Percentiles rank a stretch among this genome's conserved stretches.
These are phyloP conservation scores for Cygnus buccinator DNA, from an alignment of 2,113 vertebrate genomes.

Conservation along the genomic window DNA sequence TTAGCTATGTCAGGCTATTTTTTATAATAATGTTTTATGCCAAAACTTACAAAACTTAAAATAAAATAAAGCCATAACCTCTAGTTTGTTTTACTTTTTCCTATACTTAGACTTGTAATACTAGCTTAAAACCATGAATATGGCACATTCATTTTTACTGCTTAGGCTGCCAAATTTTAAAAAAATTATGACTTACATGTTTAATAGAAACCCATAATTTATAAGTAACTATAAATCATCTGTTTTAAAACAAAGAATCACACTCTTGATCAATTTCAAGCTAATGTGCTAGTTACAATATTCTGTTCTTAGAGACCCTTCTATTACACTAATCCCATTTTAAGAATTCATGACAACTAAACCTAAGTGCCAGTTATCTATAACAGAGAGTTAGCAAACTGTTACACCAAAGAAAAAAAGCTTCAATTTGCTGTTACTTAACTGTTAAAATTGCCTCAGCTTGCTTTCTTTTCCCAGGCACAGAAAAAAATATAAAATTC, in stretches of 20 bases:
- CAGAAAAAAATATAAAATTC: background rate
- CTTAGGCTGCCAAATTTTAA: slow-evolving; percentile 34
- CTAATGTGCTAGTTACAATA: background rate
- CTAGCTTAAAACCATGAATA: slow-evolving; percentile 54
- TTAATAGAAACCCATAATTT: slow-evolving; percentile 66
- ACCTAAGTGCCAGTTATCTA: background rate
- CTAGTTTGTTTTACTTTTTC: slow-evolving; percentile 44
- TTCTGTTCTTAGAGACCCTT: background rate
- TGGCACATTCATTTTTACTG: slow-evolving; percentile 37
- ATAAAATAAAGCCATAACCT: slow-evolving; percentile 14
- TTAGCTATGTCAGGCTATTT: slow-evolving; percentile 26
- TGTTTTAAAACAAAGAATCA: slow-evolving; percentile 58
- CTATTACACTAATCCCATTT: slow-evolving; percentile 11
- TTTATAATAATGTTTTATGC: slow-evolving; percentile 1
- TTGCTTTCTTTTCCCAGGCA: background rate
- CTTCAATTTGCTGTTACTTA: background rate
- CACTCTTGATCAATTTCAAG: slow-evolving; percentile 38
- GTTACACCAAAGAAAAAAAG: background rate
- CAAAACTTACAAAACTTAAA: background rate
- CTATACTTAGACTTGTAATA: slow-evolving; percentile 40
- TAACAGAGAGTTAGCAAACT: background rate
- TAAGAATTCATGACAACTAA: slow-evolving; percentile 4
- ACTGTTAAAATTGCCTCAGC: background rate
- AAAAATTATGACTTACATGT: slow-evolving; percentile 52
- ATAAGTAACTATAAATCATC: slow-evolving; percentile 56